phyloP scores from a whole-genome alignment of 2,113 vertebrate species.

The Malurus melanocephalus region DNA sequence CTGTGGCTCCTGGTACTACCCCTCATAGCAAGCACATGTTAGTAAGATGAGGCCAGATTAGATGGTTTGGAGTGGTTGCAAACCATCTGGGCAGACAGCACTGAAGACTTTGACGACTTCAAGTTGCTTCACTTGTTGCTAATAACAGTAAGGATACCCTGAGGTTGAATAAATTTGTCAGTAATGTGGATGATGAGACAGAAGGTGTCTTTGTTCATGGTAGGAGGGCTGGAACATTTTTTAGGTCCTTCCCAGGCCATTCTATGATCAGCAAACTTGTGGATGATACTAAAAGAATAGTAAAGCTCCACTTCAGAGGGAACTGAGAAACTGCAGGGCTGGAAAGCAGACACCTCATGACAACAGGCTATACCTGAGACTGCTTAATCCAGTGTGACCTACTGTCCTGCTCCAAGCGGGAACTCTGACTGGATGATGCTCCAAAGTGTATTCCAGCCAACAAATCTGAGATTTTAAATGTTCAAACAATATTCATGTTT shows the following conservation, averaged over 20 bases:
- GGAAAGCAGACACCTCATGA: not conserved
- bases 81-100: not conserved
- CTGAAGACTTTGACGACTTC: not conserved
- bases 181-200: not conserved
- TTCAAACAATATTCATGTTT: not conserved
- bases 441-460: not conserved
- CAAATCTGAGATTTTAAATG: not conserved
- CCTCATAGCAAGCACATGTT: accelerated
- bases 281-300: not conserved
- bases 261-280: not conserved
- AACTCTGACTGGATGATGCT: not conserved
- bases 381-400: not conserved
- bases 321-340: not conserved
- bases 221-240: not conserved
- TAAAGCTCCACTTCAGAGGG: not conserved
- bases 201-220: not conserved
- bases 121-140: not conserved
- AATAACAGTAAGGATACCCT: not conserved
- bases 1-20: not conserved
- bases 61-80: accelerated
- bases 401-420: not conserved
- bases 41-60: not conserved
- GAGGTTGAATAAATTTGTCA: not conserved
- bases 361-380: not conserved
- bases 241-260: not conserved